Evolutionary conservation across 2,888 invertebrate species (phyloP), one percentile per base, ranked within the genome.

Genomic region (Sceliomorpha sp.): DNA sequence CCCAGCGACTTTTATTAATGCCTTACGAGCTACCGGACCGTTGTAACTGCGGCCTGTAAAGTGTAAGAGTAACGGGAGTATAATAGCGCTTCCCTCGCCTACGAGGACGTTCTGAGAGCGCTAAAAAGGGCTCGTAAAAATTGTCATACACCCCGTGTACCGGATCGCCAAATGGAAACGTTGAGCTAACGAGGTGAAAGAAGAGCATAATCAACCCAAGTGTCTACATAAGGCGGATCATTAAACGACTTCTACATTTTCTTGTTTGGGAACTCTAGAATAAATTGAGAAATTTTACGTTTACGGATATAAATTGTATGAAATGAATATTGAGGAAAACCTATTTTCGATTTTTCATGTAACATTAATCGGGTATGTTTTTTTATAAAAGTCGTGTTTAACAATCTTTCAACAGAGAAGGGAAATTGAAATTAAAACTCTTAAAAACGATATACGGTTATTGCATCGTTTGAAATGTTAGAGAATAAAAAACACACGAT

Each of bases 121-220:
- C 51, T 66, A 59, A 66, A 58, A 66, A 58, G 66, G 36, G 58
- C 45, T 66, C 66, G 50, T 66, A 66, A 66, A 66, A 66, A 66
- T 66, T 58, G 58, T 66, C 66, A 53, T 59, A 66, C 66, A 42
- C 66, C 59, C 66, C 53, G 45, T 51, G 58, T 15, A 66, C 58
- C 58, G 66, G 58, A 66, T 68, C 56, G 51, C 60, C 60, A 68
- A 68, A 68, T 68, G 69, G 72, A 72, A 77, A 72, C 62, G 72
- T 72, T 64, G 62, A 37, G 64, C 63, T 71, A 70, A 55, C 51
- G 72, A 58, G 53, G 66, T 69, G 66, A 68, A 60, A 70, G 67
- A 67, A 58, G 51, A 45, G 70, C 55, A 70, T 73, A 73, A 73
- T 74, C 67, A 58, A 68, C 58, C 66, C 70, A 75, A 70, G 75